phyloP scores from a whole-genome alignment of 1,140 invertebrate species.

The Dendroctonus valens region DNA sequence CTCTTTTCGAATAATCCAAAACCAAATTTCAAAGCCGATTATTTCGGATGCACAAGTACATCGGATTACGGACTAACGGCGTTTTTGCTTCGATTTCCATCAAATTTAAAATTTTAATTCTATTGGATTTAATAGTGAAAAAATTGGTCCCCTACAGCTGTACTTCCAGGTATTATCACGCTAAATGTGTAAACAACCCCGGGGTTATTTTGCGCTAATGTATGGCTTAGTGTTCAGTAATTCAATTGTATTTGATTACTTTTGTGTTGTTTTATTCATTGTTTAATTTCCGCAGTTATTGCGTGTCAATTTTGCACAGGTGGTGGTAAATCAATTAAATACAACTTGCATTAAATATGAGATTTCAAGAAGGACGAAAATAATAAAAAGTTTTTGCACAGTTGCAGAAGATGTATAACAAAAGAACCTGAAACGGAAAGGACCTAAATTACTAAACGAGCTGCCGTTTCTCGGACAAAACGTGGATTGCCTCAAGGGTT shows the following conservation, averaged over 20 bases:
- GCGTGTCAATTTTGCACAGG: too few species aligned
- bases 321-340: too few species aligned
- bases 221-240: neutral
- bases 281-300: too few species aligned
- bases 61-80: constrained; percentile 21
- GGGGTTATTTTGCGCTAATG: constrained; percentile 8
- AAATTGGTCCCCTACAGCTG: constrained; percentile 14
- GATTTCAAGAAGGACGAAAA: too few species aligned
- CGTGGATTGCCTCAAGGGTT: too few species aligned
- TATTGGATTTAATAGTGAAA: constrained; percentile 18
- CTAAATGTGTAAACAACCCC: constrained; percentile 11
- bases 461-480: too few species aligned
- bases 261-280: neutral
- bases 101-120: constrained; percentile 23
- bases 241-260: neutral
- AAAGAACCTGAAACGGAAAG: neutral
- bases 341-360: too few species aligned
- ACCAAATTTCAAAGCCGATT: constrained; percentile 16
- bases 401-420: too few species aligned
- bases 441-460: neutral
- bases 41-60: constrained; percentile 15
- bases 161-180: constrained; percentile 14
- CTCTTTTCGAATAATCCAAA: constrained; percentile 11
- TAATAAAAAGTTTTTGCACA: too few species aligned
- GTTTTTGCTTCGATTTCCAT: constrained; percentile 14